phyloP scores from a whole-genome alignment of 1,140 invertebrate genomes.

The Zophobas morio region DNA sequence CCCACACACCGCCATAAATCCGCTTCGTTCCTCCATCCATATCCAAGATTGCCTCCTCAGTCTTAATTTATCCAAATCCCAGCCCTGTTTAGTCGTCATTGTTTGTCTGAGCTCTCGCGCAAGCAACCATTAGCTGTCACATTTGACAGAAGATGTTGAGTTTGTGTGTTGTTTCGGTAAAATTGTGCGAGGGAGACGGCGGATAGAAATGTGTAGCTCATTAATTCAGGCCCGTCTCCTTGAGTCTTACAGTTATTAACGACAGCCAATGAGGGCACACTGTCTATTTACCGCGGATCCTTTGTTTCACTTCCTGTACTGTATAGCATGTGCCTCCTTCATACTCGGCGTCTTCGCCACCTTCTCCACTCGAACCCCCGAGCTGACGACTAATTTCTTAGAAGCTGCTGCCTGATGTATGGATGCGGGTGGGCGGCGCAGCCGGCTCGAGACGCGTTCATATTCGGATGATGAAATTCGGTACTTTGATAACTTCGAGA shows the following conservation, averaged over 20 bases:
- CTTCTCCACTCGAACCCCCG: background rate
- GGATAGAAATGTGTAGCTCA: slow-evolving; percentile 54
- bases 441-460: background rate
- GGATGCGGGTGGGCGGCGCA: background rate
- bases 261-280: slow-evolving; percentile 62
- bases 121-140: slow-evolving; percentile 41
- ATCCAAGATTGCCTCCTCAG: background rate
- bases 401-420: background rate
- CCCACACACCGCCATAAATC: too few relatives aligned
- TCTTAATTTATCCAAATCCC: slow-evolving; percentile 43
- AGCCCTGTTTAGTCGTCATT: background rate
- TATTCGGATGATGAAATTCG: background rate
- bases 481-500: background rate
- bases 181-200: slow-evolving; percentile 33
- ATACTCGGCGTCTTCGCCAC: slow-evolving; percentile 33
- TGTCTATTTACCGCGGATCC: slow-evolving; percentile 61
- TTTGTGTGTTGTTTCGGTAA: slow-evolving; percentile 40
- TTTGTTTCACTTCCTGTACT: slow-evolving; percentile 56
- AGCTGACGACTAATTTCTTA: slow-evolving; percentile 3
- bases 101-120: slow-evolving; percentile 10
- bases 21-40: too few relatives aligned
- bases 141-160: slow-evolving; percentile 47
- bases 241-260: slow-evolving; percentile 63
- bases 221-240: slow-evolving; percentile 62
- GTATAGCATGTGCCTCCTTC: slow-evolving; percentile 12